Percentiles rank a stretch among this genome's conserved stretches.
Evolutionary conservation across 1,140 invertebrate genomes (phyloP).

Genomic region (Cyclargus thomasi): DNA sequence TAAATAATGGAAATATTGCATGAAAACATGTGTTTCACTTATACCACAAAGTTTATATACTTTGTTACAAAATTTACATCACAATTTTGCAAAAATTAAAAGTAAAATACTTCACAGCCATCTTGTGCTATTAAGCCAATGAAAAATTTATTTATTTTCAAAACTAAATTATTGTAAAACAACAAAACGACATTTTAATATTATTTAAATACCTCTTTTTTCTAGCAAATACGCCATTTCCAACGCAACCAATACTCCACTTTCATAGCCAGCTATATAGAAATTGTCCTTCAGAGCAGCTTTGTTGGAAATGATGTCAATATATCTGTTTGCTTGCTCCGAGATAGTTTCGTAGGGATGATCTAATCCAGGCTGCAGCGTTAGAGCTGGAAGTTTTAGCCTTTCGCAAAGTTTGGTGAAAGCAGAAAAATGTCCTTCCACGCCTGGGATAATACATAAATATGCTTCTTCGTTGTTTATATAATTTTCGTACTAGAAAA

Average conservation of each 20-base stretch:
- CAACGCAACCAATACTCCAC: conserved; percentile 43
- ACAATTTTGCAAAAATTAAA: too few species aligned
- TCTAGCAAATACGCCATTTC: conserved; percentile 53
- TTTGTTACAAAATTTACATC: too few species aligned
- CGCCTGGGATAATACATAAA: conserved; percentile 42
- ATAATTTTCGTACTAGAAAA: conserved; percentile 37
- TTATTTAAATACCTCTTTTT: conserved; percentile 17
- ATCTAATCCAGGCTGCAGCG: conserved; percentile 37
- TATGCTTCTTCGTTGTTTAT: conserved; percentile 33
- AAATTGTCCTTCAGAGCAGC: conserved; percentile 36
- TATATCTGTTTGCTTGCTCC: conserved; percentile 32
- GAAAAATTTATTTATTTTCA: neutral
- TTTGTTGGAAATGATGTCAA: conserved; percentile 41
- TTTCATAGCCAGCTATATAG: conserved; percentile 49
- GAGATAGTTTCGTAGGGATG: conserved; percentile 30
- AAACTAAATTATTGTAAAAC: neutral
- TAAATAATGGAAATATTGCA: too few species aligned
- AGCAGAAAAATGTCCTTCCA: conserved; percentile 37
- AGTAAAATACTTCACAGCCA: too few species aligned
- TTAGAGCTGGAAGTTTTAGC: conserved; percentile 37
- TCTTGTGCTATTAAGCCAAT: too few species aligned
- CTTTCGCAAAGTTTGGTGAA: conserved; percentile 37
- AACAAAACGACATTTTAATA: neutral
- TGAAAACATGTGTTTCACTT: too few species aligned
- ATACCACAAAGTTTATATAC: too few species aligned